phyloP scores from a whole-genome alignment of 1,140 invertebrate genomes.

The Drosophila novamexicana region DNA sequence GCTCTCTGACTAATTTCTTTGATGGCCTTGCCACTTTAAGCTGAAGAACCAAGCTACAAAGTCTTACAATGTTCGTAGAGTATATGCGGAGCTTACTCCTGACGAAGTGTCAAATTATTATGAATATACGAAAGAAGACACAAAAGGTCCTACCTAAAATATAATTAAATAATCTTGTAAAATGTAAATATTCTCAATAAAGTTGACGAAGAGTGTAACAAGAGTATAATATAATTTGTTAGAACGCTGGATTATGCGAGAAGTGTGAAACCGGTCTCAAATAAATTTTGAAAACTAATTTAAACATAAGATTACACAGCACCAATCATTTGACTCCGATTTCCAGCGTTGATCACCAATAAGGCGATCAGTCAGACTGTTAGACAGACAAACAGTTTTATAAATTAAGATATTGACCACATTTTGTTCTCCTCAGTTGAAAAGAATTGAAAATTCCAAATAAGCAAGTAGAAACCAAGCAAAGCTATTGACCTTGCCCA shows the following conservation, averaged over 20 bases:
- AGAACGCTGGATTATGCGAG: too few species aligned
- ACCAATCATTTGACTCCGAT: too few species aligned
- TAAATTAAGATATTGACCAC: too few species aligned
- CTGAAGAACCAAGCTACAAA: neutral
- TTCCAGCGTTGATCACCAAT: too few species aligned
- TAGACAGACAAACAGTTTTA: too few species aligned
- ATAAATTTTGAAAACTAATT: too few species aligned
- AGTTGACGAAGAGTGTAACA: too few species aligned
- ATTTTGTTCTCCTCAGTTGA: too few species aligned
- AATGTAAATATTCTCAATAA: neutral
- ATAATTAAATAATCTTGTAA: neutral
- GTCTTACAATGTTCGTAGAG: neutral
- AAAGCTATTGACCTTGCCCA: slow-evolving; percentile 23
- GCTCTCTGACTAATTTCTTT: slow-evolving; percentile 30
- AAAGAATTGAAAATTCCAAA: neutral
- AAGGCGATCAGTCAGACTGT: too few species aligned
- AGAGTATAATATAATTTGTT: too few species aligned
- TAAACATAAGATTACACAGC: too few species aligned
- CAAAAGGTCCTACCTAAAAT: neutral
- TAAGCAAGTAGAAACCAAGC: neutral
- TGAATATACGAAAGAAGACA: neutral
- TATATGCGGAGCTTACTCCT: neutral
- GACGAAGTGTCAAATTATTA: neutral
- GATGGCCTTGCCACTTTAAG: slow-evolving; percentile 14
- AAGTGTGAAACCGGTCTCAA: too few species aligned